A percentile compares a stretch with the other conserved stretches of the same genome.
Conservation (phyloP, 2,797 vertebrate species). For the Benthosema pterotum region DNA sequence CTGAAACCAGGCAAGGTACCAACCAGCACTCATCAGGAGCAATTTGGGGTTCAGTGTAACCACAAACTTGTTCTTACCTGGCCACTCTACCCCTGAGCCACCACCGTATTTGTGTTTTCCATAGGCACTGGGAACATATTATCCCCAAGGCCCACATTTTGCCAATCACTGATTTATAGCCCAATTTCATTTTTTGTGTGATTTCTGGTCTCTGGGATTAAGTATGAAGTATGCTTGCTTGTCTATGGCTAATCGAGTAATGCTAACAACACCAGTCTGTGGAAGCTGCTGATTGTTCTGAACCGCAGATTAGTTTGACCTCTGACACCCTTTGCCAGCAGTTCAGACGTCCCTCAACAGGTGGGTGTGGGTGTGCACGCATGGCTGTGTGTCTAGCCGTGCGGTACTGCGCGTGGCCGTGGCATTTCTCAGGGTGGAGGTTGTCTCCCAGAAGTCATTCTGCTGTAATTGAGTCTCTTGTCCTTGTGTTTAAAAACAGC, state of each 20-base stretch:
- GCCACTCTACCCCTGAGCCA: too few relatives aligned
- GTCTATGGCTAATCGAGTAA: constrained; percentile 68
- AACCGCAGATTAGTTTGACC: constrained; percentile 79
- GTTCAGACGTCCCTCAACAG: constrained; percentile 76
- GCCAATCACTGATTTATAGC: too few relatives aligned
- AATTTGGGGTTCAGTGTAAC: too few relatives aligned
- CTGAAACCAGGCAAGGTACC: too few relatives aligned
- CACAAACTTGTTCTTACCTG: too few relatives aligned
- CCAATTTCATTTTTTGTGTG: too few relatives aligned
- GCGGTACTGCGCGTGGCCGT: neutral
- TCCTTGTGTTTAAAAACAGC: constrained; percentile 82
- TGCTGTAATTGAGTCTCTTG: constrained; percentile 79
- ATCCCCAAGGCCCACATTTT: too few relatives aligned
- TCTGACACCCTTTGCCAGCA: constrained; percentile 66
- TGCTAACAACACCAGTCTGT: constrained; percentile 67
- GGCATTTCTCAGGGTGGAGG: constrained; percentile 41
- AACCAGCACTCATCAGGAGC: too few relatives aligned
- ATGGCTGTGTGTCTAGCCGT: neutral
- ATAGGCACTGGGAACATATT: too few relatives aligned
- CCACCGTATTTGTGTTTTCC: too few relatives aligned
- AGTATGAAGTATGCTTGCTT: constrained; percentile 11
- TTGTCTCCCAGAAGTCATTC: constrained; percentile 73
- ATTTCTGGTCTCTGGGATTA: too few relatives aligned
- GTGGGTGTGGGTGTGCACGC: constrained; percentile 54
- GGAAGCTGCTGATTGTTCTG: constrained; percentile 75